Evolutionary conservation across 1,140 invertebrate species (phyloP).

Genomic region (Samia ricini): DNA sequence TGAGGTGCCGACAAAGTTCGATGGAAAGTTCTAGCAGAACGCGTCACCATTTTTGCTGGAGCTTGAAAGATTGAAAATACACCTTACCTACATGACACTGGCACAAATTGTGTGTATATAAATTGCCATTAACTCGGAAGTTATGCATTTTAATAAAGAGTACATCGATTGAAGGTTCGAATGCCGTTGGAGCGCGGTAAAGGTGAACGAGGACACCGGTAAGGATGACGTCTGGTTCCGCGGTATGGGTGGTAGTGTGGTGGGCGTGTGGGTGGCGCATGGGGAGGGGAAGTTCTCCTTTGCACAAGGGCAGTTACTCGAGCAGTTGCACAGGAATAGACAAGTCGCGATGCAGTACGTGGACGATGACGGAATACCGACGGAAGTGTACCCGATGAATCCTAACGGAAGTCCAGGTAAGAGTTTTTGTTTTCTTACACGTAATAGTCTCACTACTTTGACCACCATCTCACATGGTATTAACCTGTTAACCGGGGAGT

Average conservation of each 20-base stretch:
- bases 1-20: no score
- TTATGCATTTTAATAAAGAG: background rate
- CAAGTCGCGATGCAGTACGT: constrained; percentile 90
- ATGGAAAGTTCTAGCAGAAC: no score
- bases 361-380: constrained; percentile 87
- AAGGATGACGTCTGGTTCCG: constrained; percentile 90
- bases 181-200: constrained; percentile 93
- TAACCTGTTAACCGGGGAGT: no score
- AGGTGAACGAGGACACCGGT: constrained; percentile 77
- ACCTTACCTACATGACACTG: no score
- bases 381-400: constrained; percentile 93
- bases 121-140: no score
- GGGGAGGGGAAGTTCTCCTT: constrained; percentile 92
- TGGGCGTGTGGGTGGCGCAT: constrained; percentile 98
- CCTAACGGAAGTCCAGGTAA: constrained; percentile 92
- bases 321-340: constrained; percentile 79
- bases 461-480: no score
- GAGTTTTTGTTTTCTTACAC: no score
- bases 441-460: no score
- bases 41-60: no score
- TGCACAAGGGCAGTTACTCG: constrained; percentile 74
- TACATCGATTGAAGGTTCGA: constrained; percentile 76
- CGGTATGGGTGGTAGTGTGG: constrained; percentile 89
- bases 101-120: no score
- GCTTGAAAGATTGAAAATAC: no score